These are phyloP conservation scores for Mormyrus hasselquistii DNA, from an alignment of 2,797 vertebrate genomes.

Conservation along the genomic window DNA sequence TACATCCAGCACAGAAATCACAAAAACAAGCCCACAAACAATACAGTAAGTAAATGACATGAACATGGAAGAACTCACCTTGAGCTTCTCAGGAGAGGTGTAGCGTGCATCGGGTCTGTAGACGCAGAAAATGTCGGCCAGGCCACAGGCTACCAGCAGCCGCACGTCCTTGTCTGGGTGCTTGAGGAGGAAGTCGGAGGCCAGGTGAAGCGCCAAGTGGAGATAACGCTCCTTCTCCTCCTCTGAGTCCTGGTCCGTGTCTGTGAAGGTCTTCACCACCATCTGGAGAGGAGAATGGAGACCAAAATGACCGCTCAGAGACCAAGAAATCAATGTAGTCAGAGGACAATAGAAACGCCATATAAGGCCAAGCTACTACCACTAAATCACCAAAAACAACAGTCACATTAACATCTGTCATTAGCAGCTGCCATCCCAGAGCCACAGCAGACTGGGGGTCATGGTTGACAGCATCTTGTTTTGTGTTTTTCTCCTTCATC, in stretches of 20 bases:
- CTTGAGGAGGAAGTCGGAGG: slow-evolving; percentile 96
- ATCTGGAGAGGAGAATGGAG: slow-evolving; percentile 61
- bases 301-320: background rate
- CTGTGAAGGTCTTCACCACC: slow-evolving; percentile 99
- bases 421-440: background rate
- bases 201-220: slow-evolving; percentile 90
- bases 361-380: background rate
- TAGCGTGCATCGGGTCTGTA: slow-evolving; percentile 94
- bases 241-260: slow-evolving; percentile 98
- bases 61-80: slow-evolving; percentile 57
- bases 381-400: background rate
- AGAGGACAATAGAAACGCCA: background rate
- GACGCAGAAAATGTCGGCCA: slow-evolving; percentile 96
- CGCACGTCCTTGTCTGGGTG: slow-evolving; percentile 97
- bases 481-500: slow-evolving; percentile 8
- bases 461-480: slow-evolving; percentile 7
- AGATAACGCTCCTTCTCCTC: slow-evolving; percentile 95
- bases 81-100: slow-evolving; percentile 91
- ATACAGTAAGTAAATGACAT: background rate
- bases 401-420: background rate
- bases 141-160: slow-evolving; percentile 90
- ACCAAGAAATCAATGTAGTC: background rate
- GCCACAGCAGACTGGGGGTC: background rate
- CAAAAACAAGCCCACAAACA: background rate
- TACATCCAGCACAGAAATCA: background rate